These are phyloP conservation scores for Rhea pennata DNA, from an alignment of 2,113 vertebrate species.

Conservation along the genomic window DNA sequence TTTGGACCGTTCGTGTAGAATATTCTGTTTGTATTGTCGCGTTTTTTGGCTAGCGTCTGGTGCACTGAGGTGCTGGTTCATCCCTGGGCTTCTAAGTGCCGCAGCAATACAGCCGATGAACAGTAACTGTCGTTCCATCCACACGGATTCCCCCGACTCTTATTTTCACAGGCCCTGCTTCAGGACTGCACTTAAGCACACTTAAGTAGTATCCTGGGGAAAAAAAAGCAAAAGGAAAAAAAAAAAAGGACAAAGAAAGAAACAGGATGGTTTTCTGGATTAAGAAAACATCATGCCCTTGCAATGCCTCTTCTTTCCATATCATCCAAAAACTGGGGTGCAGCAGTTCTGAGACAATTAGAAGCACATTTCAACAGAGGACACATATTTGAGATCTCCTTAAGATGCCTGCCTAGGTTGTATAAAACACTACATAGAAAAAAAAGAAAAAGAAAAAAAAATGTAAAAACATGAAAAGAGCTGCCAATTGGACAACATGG, in stretches of 20 bases:
- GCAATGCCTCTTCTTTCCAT: slow-evolving; percentile 52
- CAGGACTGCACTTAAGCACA: background rate
- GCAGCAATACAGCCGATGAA: background rate
- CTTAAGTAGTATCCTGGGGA: slow-evolving; percentile 1
- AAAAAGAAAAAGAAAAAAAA: slow-evolving; percentile 49
- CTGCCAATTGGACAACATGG: slow-evolving; percentile 78
- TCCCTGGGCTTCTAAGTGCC: background rate
- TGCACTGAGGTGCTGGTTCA: background rate
- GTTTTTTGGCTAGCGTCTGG: background rate
- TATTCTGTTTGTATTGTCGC: background rate
- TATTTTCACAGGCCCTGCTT: slow-evolving; percentile 15
- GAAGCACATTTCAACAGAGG: slow-evolving; percentile 80
- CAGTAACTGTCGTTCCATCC: background rate
- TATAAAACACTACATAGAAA: slow-evolving; percentile 52
- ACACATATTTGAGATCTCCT: slow-evolving; percentile 69
- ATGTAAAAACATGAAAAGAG: slow-evolving; percentile 45
- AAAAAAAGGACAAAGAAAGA: background rate
- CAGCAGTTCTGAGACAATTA: slow-evolving; percentile 74
- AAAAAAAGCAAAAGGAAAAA: background rate
- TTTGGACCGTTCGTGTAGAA: background rate
- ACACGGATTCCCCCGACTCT: background rate
- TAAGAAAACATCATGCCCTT: background rate
- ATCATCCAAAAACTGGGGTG: slow-evolving; percentile 52
- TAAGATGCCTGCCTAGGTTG: slow-evolving; percentile 64
- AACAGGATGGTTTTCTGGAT: background rate